These are phyloP conservation scores for Gryllus longicercus DNA, from an alignment of 2,888 invertebrate genomes.

Conservation along the genomic window DNA sequence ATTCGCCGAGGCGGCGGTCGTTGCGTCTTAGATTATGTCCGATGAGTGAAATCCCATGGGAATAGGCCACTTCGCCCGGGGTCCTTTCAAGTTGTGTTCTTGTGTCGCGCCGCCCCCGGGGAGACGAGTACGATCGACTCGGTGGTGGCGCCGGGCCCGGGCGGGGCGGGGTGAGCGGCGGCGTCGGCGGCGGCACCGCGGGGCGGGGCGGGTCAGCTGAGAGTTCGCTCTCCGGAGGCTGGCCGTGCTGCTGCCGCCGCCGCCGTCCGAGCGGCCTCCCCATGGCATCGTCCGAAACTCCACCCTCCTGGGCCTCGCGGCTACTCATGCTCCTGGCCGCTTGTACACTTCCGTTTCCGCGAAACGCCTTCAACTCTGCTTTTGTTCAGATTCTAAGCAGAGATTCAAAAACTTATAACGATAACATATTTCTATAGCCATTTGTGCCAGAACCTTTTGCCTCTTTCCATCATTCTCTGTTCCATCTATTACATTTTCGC, in stretches of 20 bases:
- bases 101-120: slow-evolving; percentile 23
- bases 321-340: no score
- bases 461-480: no score
- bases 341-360: no score
- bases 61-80: slow-evolving; percentile 34
- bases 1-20: no score
- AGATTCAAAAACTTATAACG: no score
- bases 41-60: slow-evolving; percentile 36
- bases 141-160: background rate
- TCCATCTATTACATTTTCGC: no score
- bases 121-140: slow-evolving; percentile 5
- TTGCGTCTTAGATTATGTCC: slow-evolving; percentile 27
- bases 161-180: background rate
- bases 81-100: slow-evolving; percentile 35
- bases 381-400: background rate
- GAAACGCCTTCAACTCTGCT: background rate
- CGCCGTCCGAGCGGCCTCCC: background rate
- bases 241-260: background rate
- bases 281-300: no score
- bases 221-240: slow-evolving; percentile 31
- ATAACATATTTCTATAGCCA: no score
- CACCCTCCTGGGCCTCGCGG: no score
- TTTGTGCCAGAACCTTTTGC: no score
- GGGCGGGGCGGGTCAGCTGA: slow-evolving; percentile 44
- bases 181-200: background rate